phyloP scores from a whole-genome alignment of 2,797 vertebrate genomes.

The Myotis myotis region DNA sequence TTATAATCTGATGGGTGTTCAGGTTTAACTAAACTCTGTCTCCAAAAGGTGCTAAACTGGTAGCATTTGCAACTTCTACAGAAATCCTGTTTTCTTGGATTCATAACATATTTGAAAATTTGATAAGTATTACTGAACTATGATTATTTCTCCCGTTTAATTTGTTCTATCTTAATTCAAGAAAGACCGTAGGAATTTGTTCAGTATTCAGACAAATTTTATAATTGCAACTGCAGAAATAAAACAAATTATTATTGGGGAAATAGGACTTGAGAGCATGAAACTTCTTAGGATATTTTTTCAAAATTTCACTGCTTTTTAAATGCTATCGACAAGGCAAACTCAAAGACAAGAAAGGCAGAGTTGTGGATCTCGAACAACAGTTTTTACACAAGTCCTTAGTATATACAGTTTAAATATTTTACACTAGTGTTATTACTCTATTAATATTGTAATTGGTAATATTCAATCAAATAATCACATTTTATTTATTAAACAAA shows the following conservation, averaged over 20 bases:
- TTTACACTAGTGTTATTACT: background rate
- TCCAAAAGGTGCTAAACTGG: background rate
- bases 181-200: background rate
- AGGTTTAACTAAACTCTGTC: background rate
- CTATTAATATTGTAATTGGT: background rate
- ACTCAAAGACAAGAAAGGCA: background rate
- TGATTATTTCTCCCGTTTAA: background rate
- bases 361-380: background rate
- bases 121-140: background rate
- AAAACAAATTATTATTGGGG: conserved; percentile 40
- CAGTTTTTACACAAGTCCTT: background rate
- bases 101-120: background rate
- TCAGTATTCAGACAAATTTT: background rate
- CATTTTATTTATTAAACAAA: background rate
- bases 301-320: background rate
- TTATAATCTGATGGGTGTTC: background rate
- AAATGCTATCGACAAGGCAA: background rate
- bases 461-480: background rate
- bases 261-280: background rate
- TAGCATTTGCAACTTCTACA: background rate
- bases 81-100: background rate
- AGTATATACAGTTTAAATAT: background rate
- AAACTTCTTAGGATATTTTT: background rate
- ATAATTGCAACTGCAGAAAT: conserved; percentile 45
- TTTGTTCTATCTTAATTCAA: conserved; percentile 4